Base-by-base conservation (phyloP, 2,888 invertebrate genomes). In the Clepsis dumicolana region DNA sequence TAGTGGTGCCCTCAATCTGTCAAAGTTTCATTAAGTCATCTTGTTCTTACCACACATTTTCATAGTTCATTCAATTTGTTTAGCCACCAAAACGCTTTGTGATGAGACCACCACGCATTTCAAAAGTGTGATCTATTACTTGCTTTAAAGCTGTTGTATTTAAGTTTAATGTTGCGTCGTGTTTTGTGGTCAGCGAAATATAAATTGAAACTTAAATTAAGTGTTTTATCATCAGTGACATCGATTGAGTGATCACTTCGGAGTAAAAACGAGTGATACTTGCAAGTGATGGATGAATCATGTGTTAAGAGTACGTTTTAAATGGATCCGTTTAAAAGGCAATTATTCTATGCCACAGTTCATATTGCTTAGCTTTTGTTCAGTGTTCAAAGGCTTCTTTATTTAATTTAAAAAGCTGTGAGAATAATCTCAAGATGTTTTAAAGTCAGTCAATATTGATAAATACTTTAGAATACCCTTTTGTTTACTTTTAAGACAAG, bases 161-260 rank as follows among this genome's bases (percentile, higher is more conserved):
- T 57, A n/a, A 56, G 56, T 27, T 50, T 2, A 56, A 14, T 57
- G 14, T 63, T 21, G 54, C 4, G 0, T 29, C 27, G 3, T 18
- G 24, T 8, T 18, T 16, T 48, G n/a, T 48, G 32, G 16, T 25
- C 50, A 35, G 27, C 61, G 54, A 57, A 64, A 48, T 38, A 50
- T 72, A 67, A 74, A 74, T 74, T 72, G 71, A 68, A 75, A 75
- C 78, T 74, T 79, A 80, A 83, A 82, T 79, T 80, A 80, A 81
- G 82, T 83, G 78, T 73, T 77, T 83, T 83, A 85, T 86, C 81
- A 79, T 78, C 71, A 69, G 74, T 82, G 85, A 82, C 83, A 84
- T 79, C 79, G 72, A 79, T 79, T 80, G 83, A 85, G 77, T 81
- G 81, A 85, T 84, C 73, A 74, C 76, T 79, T 74, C 73, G 75